phyloP scores from a whole-genome alignment of 2,113 vertebrate species.

The Myodes glareolus region DNA sequence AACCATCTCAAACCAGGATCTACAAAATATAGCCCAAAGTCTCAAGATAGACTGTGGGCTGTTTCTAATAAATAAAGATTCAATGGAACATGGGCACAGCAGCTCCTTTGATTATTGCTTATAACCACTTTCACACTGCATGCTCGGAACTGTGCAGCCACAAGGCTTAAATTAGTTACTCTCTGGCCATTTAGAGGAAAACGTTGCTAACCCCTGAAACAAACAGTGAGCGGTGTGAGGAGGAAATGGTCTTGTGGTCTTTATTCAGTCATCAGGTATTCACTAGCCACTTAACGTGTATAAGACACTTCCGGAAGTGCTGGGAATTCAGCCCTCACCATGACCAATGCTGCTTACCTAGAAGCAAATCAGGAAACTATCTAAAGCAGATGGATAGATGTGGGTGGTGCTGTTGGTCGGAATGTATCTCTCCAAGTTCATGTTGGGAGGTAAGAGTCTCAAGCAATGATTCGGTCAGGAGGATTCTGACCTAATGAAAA shows the following conservation, averaged over 20 bases:
- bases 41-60: too few species aligned
- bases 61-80: conserved; percentile 12
- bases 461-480: background rate
- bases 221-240: background rate
- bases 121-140: background rate
- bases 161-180: conserved; percentile 1
- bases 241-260: background rate
- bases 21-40: background rate
- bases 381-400: background rate
- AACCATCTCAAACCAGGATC: background rate
- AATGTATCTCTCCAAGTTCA: background rate
- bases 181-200: background rate
- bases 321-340: background rate
- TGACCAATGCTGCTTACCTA: background rate
- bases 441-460: background rate
- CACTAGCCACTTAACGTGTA: background rate
- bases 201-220: background rate
- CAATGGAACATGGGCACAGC: background rate
- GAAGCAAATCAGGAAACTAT: background rate
- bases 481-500: too few species aligned
- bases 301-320: background rate
- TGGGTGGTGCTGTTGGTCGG: background rate
- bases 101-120: background rate
- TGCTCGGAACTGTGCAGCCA: background rate
- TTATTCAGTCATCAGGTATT: conserved; percentile 9